Evolutionary conservation across 2,797 vertebrate species (phyloP).

Genomic region (Pteronotus mesoamericanus): DNA sequence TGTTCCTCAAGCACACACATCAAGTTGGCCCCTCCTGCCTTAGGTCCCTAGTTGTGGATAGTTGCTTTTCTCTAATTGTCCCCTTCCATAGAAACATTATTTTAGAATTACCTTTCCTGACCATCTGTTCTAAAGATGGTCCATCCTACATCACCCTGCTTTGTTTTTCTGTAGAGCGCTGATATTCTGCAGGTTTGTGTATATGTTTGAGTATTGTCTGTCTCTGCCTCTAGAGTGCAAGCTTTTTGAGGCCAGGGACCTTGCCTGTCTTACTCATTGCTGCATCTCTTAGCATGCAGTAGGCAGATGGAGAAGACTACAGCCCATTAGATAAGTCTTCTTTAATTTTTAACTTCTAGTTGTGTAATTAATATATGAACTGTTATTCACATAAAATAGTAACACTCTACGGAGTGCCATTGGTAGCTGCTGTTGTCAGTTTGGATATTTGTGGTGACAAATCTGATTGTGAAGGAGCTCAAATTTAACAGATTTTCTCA

Average conservation of each 20-base stretch:
- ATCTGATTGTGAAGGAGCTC: not conserved
- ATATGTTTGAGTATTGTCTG: not conserved
- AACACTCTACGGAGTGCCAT: rapidly evolving
- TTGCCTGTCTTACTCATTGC: not conserved
- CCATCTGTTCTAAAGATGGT: not conserved
- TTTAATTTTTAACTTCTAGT: not conserved
- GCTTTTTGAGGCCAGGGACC: not conserved
- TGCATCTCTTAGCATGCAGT: rapidly evolving
- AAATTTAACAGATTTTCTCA: not conserved
- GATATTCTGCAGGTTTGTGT: not conserved
- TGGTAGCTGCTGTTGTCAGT: not conserved
- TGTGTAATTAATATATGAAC: rapidly evolving
- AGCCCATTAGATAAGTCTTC: not conserved
- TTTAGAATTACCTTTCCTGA: not conserved
- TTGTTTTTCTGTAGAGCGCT: not conserved
- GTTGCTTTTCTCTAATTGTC: not conserved
- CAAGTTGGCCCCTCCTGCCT: not conserved
- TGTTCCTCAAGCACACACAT: not conserved
- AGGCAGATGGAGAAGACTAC: too few species aligned
- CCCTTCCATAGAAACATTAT: not conserved
- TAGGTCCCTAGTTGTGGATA: not conserved
- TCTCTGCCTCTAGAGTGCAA: not conserved
- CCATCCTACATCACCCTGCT: not conserved
- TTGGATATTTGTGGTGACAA: not conserved
- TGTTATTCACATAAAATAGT: not conserved